Evolutionary conservation across 2,888 invertebrate genomes (phyloP), one percentile per base, ranked within the genome.

Genomic region (Spilarctia lutea): DNA sequence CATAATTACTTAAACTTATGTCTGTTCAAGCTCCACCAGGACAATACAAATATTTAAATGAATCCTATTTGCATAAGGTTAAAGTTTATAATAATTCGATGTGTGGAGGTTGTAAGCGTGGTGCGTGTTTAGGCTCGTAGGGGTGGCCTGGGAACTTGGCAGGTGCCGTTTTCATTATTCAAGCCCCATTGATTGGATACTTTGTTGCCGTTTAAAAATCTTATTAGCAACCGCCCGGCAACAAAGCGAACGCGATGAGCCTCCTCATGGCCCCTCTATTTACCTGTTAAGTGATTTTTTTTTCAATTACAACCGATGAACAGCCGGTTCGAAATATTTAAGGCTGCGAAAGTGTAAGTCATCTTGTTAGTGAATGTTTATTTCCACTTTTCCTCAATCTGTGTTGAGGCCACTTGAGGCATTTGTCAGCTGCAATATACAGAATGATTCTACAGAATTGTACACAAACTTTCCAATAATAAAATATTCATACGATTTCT

Each of bases 201-300:
- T 95, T 94, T 95, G 95, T 95, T 93, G 94, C 92, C 94, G 94
- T 95, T 95, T 95, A 95, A 96, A 96, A 95, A 95, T 94, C 94
- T 95, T 95, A 95, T 95, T 95, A 95, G 93, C 94, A 93, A 94
- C 94, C 93, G 88, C 85, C 91, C 90, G 91, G 91, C 93, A 93
- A 94, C 94, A 94, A 94, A 93, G 89, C 90, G 88, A 83, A 71
- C 81, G 78, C 90, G 87, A 89, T 88, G 90, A 89, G 88, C 89
- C 92, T 88, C 87, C 90, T 85, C 85, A 76, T 86, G 87, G 76
- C 79, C 81, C 81, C 90, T 90, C 91, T 94, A 94, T 94, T 93
- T 94, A 92, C 94, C 92, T 92, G 94, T 87, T 94, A 95, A 95
- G 95, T 95, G 95, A 91, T 95, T 95, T 94, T 92, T 72, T 94